Evolutionary conservation across 1,140 invertebrate genomes (phyloP).

Genomic region (Drosophila miranda): DNA sequence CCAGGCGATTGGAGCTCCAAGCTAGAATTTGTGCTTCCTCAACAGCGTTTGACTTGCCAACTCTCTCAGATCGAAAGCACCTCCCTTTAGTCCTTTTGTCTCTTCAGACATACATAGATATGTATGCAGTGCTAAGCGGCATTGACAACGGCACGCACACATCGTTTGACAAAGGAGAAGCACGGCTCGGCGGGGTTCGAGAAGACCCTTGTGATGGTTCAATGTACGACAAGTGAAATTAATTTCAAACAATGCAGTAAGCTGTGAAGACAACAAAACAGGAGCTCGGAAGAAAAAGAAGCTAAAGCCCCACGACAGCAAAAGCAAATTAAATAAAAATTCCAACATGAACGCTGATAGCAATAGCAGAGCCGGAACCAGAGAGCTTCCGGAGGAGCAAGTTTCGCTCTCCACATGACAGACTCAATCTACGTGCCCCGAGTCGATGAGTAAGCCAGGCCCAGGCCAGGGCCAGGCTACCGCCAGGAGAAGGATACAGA

Average conservation of each 20-base stretch:
- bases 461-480: slow-evolving; percentile 12
- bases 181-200: not conserved
- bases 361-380: slow-evolving; percentile 12
- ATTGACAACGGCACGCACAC: slow-evolving; percentile 71
- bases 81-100: slow-evolving; percentile 31
- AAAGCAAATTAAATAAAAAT: slow-evolving; percentile 80
- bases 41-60: slow-evolving; percentile 35
- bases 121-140: slow-evolving; percentile 55
- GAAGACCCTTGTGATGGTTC: slow-evolving; percentile 37
- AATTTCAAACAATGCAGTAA: slow-evolving; percentile 78
- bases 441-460: slow-evolving; percentile 41
- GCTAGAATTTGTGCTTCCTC: slow-evolving; percentile 21
- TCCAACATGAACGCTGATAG: slow-evolving; percentile 56
- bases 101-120: slow-evolving; percentile 28
- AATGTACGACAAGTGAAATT: slow-evolving; percentile 74
- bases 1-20: slow-evolving; percentile 53
- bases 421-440: slow-evolving; percentile 47
- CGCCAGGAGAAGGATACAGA: not conserved
- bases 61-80: slow-evolving; percentile 4
- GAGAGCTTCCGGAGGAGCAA: slow-evolving; percentile 35
- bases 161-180: slow-evolving; percentile 8
- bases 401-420: slow-evolving; percentile 42
- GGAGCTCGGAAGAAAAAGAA: slow-evolving; percentile 22
- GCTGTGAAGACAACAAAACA: slow-evolving; percentile 56
- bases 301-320: slow-evolving; percentile 48